Conservation (phyloP, 2,113 vertebrate species). For the Aix galericulata region DNA sequence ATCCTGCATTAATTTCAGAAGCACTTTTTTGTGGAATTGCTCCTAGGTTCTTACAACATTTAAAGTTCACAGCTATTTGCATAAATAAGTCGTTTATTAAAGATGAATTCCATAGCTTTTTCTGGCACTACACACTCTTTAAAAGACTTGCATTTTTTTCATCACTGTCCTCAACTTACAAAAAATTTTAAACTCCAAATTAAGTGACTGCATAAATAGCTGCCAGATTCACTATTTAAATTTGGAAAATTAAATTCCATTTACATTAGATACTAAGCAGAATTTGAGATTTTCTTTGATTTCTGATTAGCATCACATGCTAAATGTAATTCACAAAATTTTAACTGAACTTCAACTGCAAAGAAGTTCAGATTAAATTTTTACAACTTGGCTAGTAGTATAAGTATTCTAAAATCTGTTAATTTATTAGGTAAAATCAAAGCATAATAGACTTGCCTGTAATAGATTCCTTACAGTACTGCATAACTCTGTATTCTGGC, state of each 20-base stretch:
- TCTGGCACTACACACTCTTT: fast-evolving
- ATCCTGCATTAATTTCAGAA: neutral
- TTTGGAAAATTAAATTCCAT: neutral
- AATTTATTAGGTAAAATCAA: neutral
- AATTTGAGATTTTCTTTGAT: neutral
- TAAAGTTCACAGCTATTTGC: neutral
- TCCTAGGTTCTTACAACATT: neutral
- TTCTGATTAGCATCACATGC: neutral
- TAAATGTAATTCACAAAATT: neutral
- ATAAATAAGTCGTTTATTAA: neutral
- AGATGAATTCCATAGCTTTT: neutral
- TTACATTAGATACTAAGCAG: neutral
- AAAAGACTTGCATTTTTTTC: neutral
- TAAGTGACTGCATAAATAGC: neutral
- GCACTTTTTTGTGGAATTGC: neutral
- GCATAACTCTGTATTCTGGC: conserved; percentile 85
- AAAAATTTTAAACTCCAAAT: neutral
- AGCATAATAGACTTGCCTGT: conserved; percentile 76
- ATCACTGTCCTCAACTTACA: neutral
- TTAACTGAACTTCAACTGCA: neutral
- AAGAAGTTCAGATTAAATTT: neutral
- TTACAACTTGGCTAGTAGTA: neutral
- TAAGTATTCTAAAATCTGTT: neutral
- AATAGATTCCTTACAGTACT: conserved; percentile 81
- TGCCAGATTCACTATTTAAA: neutral